Conservation (phyloP, 2,888 invertebrate genomes). For the Phalera bucephala region DNA sequence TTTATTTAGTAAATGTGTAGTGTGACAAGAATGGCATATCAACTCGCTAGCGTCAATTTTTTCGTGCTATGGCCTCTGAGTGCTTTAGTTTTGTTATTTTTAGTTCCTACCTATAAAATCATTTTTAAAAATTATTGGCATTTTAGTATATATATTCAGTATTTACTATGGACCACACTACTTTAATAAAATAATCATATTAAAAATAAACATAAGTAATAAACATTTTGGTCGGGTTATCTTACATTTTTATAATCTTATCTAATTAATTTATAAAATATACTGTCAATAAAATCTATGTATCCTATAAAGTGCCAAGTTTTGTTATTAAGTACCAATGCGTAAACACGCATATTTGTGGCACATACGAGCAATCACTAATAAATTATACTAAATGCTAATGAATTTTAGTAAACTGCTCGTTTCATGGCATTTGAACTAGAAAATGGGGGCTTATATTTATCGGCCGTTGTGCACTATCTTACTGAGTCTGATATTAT, state of each 20-base stretch:
- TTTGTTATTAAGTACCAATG: conserved; percentile 31
- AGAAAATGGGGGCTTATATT: conserved; percentile 11
- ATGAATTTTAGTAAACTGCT: conserved; percentile 7
- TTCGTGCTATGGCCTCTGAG: no score
- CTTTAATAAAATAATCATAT: conserved; percentile 10
- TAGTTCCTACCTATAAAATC: no score
- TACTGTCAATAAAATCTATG: neutral
- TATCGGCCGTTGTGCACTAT: neutral
- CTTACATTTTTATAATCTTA: conserved; percentile 9
- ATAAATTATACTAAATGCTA: conserved; percentile 3
- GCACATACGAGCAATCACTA: conserved; percentile 11
- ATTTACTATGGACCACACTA: no score
- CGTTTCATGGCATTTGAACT: conserved; percentile 16
- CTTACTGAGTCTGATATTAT: no score
- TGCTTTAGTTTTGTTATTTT: no score
- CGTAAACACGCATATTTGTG: conserved; percentile 14
- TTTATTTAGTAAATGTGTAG: no score
- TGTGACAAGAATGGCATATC: no score
- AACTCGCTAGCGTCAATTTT: no score
- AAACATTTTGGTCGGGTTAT: conserved; percentile 15
- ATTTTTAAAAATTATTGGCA: no score
- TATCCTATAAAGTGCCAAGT: conserved; percentile 10
- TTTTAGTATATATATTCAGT: no score
- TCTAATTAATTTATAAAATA: neutral
- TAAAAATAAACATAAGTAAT: no score